Evolutionary conservation across 1,140 invertebrate genomes (phyloP), one percentile per base, ranked within the genome.

Genomic region (Micrasema longulum): DNA sequence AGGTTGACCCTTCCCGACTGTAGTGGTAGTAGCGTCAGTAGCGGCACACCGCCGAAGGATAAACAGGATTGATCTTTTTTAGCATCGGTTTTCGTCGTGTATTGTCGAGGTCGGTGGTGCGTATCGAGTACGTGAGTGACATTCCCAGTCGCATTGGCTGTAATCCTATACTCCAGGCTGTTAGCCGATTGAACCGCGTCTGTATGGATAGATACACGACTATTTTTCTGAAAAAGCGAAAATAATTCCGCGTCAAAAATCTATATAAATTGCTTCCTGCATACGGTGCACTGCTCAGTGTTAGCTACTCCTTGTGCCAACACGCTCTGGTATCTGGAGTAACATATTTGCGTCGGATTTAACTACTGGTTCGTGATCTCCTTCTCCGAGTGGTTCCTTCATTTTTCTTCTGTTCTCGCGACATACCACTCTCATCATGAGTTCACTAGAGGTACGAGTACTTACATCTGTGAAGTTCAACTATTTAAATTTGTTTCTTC

Each of bases 171-270:
- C 74, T 47, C 65, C 50, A 16, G 47, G 41, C 64, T 69, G 69
- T 16, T 53, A 23, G 65, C 73, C 64, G 67, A 75, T 72, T 53
- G 71, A 26, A 60, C 50, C 55, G 57, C 63, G 38, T 57, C 45
- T 26, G 47, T 62, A 36, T 23, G 65, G 45, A 75, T 75, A 70
- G 65, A 75, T 31, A 31, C 26, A 2, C 26, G 2, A 75, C 35
- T 76, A 73, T 76, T 76, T 73, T 50, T 57, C 69, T 76, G 71
- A 76, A 76, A 76, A 76, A 68, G 70, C 66, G 53, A 76, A 76
- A 72, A 72, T 72, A 75, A 72, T 69, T 60, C 66, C 48, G 67
- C 43, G 70, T 60, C 47, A 36, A 75, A 71, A 75, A 72, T 72
- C 70, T 73, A 73, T 76, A 76, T 73, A 75, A 75, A 76, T 72